Evolutionary conservation across 2,888 invertebrate genomes (phyloP).

Genomic region (Craniophora ligustri): DNA sequence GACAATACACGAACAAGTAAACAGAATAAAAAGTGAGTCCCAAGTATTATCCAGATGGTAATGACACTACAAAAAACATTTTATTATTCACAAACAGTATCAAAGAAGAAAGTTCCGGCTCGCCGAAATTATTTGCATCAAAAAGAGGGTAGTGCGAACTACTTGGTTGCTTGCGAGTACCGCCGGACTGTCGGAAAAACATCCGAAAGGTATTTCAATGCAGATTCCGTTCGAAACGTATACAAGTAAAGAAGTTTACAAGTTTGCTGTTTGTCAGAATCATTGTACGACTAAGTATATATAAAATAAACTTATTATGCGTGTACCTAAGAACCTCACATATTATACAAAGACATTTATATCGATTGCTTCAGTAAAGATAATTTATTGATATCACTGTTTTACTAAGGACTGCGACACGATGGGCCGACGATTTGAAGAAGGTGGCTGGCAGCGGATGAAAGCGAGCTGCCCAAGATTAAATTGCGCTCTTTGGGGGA

Average conservation of each 20-base stretch:
- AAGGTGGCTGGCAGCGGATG: too few relatives aligned
- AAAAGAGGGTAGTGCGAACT: constrained; percentile 71
- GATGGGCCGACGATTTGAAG: too few relatives aligned
- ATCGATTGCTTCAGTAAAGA: too few relatives aligned
- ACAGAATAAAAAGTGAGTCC: constrained; percentile 37
- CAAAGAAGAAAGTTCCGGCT: constrained; percentile 67
- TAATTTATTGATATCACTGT: too few relatives aligned
- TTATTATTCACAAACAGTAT: constrained; percentile 73
- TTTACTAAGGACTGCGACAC: too few relatives aligned
- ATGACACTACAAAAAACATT: constrained; percentile 66
- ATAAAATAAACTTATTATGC: constrained; percentile 14
- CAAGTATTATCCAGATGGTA: constrained; percentile 48
- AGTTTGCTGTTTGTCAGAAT: constrained; percentile 21
- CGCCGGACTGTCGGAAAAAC: constrained; percentile 61
- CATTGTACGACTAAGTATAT: constrained; percentile 19
- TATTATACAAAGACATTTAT: neutral
- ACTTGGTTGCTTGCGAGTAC: constrained; percentile 62
- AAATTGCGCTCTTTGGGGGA: too few relatives aligned
- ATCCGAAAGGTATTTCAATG: constrained; percentile 70
- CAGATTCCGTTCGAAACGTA: constrained; percentile 57
- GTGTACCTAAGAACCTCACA: constrained; percentile 3
- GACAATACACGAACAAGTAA: constrained; percentile 28
- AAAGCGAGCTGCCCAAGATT: too few relatives aligned
- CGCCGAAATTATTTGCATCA: constrained; percentile 78
- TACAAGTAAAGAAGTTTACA: constrained; percentile 38